Evolutionary conservation across 2,888 invertebrate genomes (phyloP), one percentile per base, ranked within the genome.

Genomic region (Phengaris arion): DNA sequence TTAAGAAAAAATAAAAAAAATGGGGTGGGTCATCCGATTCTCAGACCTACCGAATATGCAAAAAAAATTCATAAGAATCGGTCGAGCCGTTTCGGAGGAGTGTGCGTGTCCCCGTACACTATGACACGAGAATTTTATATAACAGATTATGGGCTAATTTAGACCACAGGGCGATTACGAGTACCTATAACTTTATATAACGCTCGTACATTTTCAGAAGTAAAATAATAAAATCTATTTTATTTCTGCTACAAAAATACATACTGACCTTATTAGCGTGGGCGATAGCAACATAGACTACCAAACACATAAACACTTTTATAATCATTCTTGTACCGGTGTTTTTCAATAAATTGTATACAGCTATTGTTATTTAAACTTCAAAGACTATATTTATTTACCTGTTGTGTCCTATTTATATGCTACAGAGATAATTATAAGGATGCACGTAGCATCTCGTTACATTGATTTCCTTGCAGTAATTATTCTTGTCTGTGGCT

Each of bases 381-480:
- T 64, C 6, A 15, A 64, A 64, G 64, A 64, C 35, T 64, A 35
- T 35, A n/a, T 7, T 6, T 12, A 35, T 64, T 45, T 15, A 2
- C 48, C 48, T 70, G n/a, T 48, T n/a, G 59, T 68, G 12, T 48
- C 45, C 59, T 74, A 51, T 68, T 48, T 68, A 74, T 74, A 59
- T 70, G 15, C 70, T n/a, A 72, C 12, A 69, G 68, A 35, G 54
- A 69, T 35, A 75, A 70, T 70, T 48, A 70, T 48, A 48, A 48
- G 46, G 48, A 69, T 69, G 15, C 46, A 69, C 69, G 69, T 48
- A n/a, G n/a, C n/a, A 69, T 48, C 69, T n/a, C 69, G 51, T 70
- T n/a, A 7, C 48, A 48, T 69, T 46, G 10, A 48, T 48, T 69
- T 69, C 69, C 48, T 69, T 8, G 15, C 13, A 48, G 69, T 48